Evolutionary conservation across 2,888 invertebrate genomes (phyloP), one percentile per base, ranked within the genome.

Genomic region (Coecobrya sp.): DNA sequence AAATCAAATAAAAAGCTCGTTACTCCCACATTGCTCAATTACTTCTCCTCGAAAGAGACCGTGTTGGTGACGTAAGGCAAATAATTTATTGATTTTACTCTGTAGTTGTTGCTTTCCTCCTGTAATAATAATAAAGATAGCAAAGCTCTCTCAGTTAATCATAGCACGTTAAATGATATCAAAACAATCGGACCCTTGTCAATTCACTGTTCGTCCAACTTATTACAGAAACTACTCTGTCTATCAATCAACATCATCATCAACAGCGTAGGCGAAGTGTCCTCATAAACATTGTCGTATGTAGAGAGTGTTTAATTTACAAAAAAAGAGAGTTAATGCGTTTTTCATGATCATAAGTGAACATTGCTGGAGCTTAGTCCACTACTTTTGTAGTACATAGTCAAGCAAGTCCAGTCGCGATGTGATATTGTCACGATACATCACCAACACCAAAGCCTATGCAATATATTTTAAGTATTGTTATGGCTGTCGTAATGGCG

Each of bases 1-100:
- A 42, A 73, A 73, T 73, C 30, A 30, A 73, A 73, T 73, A 19
- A 73, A 42, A 73, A 73, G 16, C 70, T 73, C 70, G 16, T 73
- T 73, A 68, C 25, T 68, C 13, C 70, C 19, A 5, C 16, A 68
- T 22, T 68, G 30, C 25, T 8, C 62, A 25, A 27, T 73, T 42
- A 30, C 25, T 65, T 25, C 22, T 2, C 10, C 19, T 59, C 19
- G 59, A 52, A 16, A 52, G 19, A 19, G 2, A 59, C 16, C n/a
- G 59, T 59, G 59, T 16, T 16, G 19, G 59, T 19, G 7, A 19
- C 5, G 19, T n/a, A 19, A 19, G 16, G 59, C n/a, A 52, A 59
- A 19, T 5, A 59, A 59, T 59, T 59, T 59, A 52, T 25, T 25
- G 13, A 55, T 55, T 5, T 4, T 55, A 19, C 2, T 59, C 10